A percentile compares a stretch with the other conserved stretches of the same genome.
Conservation (phyloP, 2,797 vertebrate species). For the Helicolenus hilgendorfi region DNA sequence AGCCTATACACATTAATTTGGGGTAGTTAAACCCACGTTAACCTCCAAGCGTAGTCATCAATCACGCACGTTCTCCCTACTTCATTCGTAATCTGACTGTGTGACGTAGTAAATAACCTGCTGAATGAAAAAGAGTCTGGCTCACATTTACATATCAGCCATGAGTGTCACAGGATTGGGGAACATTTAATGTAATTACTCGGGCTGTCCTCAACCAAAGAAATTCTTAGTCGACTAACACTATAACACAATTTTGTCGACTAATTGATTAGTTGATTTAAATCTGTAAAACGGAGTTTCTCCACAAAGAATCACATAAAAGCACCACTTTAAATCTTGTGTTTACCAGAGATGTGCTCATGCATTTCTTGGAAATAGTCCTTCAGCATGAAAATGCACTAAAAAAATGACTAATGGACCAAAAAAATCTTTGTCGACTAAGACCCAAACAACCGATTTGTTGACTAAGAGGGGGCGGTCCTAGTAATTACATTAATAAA, state of each 20-base stretch:
- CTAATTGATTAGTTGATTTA: background rate
- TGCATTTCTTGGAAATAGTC: too few relatives aligned
- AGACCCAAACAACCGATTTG: too few relatives aligned
- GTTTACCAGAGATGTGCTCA: too few relatives aligned
- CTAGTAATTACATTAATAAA: background rate
- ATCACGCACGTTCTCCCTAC: slow-evolving; percentile 33
- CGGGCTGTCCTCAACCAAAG: too few relatives aligned
- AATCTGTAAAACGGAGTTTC: background rate
- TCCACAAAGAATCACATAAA: background rate
- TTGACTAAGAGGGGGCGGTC: too few relatives aligned
- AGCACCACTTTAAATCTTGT: too few relatives aligned
- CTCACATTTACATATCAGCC: slow-evolving; percentile 10
- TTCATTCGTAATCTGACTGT: slow-evolving; percentile 30
- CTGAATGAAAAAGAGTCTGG: background rate
- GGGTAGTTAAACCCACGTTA: slow-evolving; percentile 64
- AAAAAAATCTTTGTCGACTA: too few relatives aligned
- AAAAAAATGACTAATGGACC: too few relatives aligned
- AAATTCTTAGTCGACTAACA: background rate
- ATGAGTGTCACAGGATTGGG: background rate
- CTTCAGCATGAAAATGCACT: too few relatives aligned
- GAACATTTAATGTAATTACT: background rate
- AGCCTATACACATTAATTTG: slow-evolving; percentile 49
- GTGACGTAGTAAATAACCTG: slow-evolving; percentile 30
- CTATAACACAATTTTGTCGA: too few relatives aligned
- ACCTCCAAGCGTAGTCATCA: slow-evolving; percentile 50